phyloP scores from a whole-genome alignment of 2,797 vertebrate genomes.

The Triplophysa yarkandensis region DNA sequence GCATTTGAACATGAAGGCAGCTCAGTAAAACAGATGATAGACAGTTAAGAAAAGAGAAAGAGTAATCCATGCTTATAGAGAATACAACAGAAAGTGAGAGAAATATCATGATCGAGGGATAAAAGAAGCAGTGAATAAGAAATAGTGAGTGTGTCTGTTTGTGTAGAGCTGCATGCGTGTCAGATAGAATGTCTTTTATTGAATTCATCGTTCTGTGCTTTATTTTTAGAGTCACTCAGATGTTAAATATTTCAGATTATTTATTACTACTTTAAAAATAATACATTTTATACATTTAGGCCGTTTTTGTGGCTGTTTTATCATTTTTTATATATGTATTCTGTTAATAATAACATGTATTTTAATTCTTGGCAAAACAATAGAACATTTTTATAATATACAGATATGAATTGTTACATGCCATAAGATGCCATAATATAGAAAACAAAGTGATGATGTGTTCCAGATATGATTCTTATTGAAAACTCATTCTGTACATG shows the following conservation, averaged over 20 bases:
- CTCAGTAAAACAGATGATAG: neutral
- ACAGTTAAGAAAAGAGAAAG: neutral
- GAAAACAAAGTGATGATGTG: neutral
- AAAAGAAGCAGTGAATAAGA: conserved; percentile 1
- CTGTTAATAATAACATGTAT: no score
- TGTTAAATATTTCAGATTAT: conserved; percentile 3
- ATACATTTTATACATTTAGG: neutral
- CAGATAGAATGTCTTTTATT: neutral
- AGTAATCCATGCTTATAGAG: conserved; percentile 17
- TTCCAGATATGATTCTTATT: neutral
- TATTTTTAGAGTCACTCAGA: neutral
- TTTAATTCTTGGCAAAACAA: no score
- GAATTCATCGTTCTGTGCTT: neutral
- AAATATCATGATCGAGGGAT: conserved; percentile 18
- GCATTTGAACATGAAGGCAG: neutral
- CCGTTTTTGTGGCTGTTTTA: conserved; percentile 25
- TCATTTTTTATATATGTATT: no score
- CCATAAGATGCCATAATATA: no score
- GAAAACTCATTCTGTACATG: neutral
- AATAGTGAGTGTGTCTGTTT: conserved; percentile 3
- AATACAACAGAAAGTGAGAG: neutral
- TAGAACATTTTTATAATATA: conserved; percentile 20
- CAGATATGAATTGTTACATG: no score
- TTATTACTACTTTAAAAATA: neutral
- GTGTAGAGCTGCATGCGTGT: neutral